A percentile compares a stretch with the other conserved stretches of the same genome.
Conservation (phyloP, 2,113 vertebrate genomes). For the Salvelinus namaycush region DNA sequence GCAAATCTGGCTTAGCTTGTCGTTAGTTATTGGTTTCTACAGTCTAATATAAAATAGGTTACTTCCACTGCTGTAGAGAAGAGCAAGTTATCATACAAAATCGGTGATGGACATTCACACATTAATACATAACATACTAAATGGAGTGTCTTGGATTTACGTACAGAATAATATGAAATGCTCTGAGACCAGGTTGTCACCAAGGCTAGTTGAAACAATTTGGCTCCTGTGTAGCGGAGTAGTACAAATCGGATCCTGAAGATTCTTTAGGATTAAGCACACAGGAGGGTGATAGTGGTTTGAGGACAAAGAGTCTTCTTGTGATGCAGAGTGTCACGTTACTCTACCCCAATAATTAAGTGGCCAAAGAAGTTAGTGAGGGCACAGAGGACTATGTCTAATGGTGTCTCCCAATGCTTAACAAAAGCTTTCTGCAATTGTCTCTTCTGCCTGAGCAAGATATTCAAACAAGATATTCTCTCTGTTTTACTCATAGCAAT, state of each 20-base stretch:
- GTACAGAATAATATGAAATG: too few species aligned
- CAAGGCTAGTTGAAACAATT: constrained; percentile 47
- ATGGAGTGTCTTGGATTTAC: too few species aligned
- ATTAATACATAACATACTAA: too few species aligned
- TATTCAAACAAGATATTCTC: background rate
- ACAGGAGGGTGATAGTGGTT: constrained; percentile 46
- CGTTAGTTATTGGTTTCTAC: too few species aligned
- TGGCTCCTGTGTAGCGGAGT: constrained; percentile 51
- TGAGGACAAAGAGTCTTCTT: constrained; percentile 49
- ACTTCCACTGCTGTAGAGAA: background rate
- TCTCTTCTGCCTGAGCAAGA: background rate
- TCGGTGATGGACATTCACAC: too few species aligned
- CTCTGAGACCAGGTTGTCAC: constrained; percentile 39
- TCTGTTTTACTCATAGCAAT: too few species aligned
- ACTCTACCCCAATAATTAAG: constrained; percentile 44
- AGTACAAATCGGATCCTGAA: constrained; percentile 55
- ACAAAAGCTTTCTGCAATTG: constrained; percentile 14
- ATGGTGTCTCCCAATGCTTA: constrained; percentile 22
- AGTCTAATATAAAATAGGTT: background rate
- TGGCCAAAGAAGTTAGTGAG: constrained; percentile 42
- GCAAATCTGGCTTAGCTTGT: too few species aligned
- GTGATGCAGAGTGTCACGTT: constrained; percentile 46
- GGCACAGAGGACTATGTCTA: constrained; percentile 20
- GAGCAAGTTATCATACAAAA: too few species aligned
- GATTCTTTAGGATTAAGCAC: constrained; percentile 57